Evolutionary conservation across 2,113 vertebrate species (phyloP).

Genomic region (Pyxicephalus adspersus): DNA sequence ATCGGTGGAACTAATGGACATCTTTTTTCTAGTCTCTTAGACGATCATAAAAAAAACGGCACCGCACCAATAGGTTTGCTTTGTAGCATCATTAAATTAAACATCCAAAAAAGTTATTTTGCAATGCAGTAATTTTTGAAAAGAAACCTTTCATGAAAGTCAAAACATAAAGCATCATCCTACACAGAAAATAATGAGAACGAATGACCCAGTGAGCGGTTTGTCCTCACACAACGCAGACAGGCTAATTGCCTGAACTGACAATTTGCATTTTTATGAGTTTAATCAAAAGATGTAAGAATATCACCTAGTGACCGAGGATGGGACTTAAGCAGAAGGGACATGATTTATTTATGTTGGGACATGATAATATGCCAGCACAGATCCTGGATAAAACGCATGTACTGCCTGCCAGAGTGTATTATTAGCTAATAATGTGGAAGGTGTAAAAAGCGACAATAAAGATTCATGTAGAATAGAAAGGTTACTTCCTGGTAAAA

Average conservation of each 20-base stretch:
- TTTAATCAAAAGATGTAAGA: conserved; percentile 44
- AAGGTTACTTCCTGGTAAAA: too few relatives aligned
- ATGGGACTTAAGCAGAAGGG: conserved; percentile 12
- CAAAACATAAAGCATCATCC: conserved; percentile 23
- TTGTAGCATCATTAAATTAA: too few relatives aligned
- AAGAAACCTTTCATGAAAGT: conserved; percentile 12
- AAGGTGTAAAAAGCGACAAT: too few relatives aligned
- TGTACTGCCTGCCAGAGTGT: not conserved
- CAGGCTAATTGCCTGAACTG: conserved; percentile 36
- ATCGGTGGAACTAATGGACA: too few relatives aligned
- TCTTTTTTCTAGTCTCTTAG: too few relatives aligned
- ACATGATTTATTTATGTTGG: conserved; percentile 27
- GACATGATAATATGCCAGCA: conserved; percentile 10
- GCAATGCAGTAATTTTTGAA: not conserved
- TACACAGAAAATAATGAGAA: conserved; percentile 39
- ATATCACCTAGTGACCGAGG: conserved; percentile 30
- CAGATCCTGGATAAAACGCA: not conserved
- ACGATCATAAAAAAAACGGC: too few relatives aligned
- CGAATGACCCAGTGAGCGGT: conserved; percentile 8
- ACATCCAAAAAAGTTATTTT: not conserved
- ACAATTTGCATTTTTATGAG: conserved; percentile 53
- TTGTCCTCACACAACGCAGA: not conserved
- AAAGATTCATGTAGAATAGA: too few relatives aligned
- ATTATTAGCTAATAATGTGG: not conserved
- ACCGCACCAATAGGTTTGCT: too few relatives aligned